Base-by-base conservation (phyloP, 2,797 vertebrate genomes). In the Psittacula derbiana region DNA sequence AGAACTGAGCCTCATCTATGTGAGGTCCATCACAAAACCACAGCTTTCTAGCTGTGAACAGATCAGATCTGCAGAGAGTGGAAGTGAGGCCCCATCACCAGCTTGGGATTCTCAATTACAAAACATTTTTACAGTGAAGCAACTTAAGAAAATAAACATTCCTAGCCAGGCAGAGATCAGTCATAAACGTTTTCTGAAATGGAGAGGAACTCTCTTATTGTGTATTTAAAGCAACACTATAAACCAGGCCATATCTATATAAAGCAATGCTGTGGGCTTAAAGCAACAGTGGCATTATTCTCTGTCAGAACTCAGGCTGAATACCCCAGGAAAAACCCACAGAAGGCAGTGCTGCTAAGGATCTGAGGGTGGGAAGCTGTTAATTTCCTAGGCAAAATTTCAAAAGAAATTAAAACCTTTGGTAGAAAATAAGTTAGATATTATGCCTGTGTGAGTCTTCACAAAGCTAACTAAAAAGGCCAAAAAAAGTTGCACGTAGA, bases 171-270 rank as follows among this genome's bases (percentile, higher is more conserved):
- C 58, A 84, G 55, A 91, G 88, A 93, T 92, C 95, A 95, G 85
- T 84, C 93, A 90, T 84, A 92, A 94, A 91, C 36, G 17, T 86
- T 86, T 90, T 75, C 80, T 93, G 87, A 94, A 92, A 94, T 47
- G 76, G 73, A 95, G 93, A 97, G 93, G 85, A 96, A 93, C 79
- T 83, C 84, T 67, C 50, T 90, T 91, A 83, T 40, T 94, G 85
- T 91, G 57, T 92, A 96, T 91, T 94, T 96, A 95, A 96, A 95
- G 82, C 82, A 92, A 86, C 41, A 46, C 55, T 84, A 75, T 81
- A 93, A 96, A 95, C 72, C 71, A 93, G 52, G 44, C 60, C 64
- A 64, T 47, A 86, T 57, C 64, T 94, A 91, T 79, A 91, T 86
- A 96, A 88, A 96, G 92, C 50, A 93, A 73, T 5, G 1, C 30